These are phyloP conservation scores for Saimiri boliviensis DNA, from an alignment of 2,113 vertebrate genomes.

Conservation along the genomic window DNA sequence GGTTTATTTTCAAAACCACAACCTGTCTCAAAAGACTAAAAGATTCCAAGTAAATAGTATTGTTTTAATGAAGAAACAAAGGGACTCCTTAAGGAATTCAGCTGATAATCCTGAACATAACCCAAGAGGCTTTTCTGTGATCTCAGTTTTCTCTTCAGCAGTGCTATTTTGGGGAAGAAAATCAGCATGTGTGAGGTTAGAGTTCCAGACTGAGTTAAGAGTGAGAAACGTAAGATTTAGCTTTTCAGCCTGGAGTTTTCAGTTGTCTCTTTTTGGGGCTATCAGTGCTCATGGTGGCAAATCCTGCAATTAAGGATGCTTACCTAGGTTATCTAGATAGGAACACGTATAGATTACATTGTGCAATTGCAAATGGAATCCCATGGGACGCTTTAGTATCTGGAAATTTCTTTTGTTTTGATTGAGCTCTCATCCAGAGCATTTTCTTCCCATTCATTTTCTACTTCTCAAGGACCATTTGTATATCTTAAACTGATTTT, in stretches of 20 bases:
- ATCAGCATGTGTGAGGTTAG: constrained; percentile 45
- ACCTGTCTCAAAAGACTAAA: background rate
- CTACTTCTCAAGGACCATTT: background rate
- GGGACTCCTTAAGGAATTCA: constrained; percentile 10
- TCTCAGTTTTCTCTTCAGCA: constrained; percentile 17
- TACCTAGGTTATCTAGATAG: background rate
- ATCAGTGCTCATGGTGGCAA: background rate
- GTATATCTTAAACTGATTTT: background rate
- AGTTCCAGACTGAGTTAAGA: background rate
- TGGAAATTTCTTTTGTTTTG: background rate
- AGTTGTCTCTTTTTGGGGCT: background rate
- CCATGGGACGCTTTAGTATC: background rate
- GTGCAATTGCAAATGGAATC: background rate
- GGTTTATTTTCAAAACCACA: constrained; percentile 8
- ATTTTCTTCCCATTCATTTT: background rate
- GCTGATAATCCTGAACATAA: constrained; percentile 14
- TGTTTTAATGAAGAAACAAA: constrained; percentile 30
- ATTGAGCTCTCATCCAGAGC: background rate
- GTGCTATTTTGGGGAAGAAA: constrained; percentile 44
- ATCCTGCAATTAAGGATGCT: background rate
- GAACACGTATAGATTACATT: background rate
- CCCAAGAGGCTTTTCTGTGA: background rate
- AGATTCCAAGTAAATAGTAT: background rate
- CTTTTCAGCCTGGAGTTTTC: background rate
- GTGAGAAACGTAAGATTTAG: background rate